A percentile compares a stretch with the other conserved stretches of the same genome.
phyloP scores from a whole-genome alignment of 2,888 invertebrate species.

The Cryptocheilus praepositus region DNA sequence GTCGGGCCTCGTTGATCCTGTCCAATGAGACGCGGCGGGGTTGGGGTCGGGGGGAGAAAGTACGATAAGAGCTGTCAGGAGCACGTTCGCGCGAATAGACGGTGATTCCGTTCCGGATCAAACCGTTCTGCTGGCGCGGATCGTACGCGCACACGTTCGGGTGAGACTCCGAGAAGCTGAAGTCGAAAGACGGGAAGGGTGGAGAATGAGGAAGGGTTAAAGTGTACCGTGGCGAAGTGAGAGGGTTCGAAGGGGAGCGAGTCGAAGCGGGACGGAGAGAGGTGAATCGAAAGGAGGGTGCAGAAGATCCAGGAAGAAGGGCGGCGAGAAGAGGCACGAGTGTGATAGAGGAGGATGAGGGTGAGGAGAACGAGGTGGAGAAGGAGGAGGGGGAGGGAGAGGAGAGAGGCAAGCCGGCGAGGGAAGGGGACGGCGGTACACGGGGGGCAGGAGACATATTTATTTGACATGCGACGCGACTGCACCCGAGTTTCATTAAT shows the following conservation, averaged over 20 bases:
- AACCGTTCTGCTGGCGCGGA: conserved; percentile 54
- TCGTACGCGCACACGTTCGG: conserved; percentile 33
- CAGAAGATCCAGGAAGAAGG: conserved; percentile 57
- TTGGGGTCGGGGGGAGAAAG: conserved; percentile 16
- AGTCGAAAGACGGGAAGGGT: conserved; percentile 35
- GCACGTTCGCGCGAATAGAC: conserved; percentile 59
- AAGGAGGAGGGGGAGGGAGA: conserved; percentile 35
- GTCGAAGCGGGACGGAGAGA: conserved; percentile 29
- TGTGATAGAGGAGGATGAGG: conserved; percentile 33
- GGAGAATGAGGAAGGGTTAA: conserved; percentile 50
- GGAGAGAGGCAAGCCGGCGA: conserved; percentile 23
- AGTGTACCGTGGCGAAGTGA: conserved; percentile 28
- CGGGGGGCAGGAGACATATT: conserved; percentile 71
- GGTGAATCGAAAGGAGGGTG: conserved; percentile 40
- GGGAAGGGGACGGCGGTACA: conserved; percentile 37
- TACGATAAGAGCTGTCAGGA: conserved; percentile 52
- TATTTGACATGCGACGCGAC: conserved; percentile 75
- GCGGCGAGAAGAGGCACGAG: conserved; percentile 50
- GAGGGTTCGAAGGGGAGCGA: conserved; percentile 39
- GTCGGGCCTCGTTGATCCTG: conserved; percentile 19
- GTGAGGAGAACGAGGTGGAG: conserved; percentile 34
- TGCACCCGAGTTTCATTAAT: conserved; percentile 75
- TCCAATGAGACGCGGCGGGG: neutral
- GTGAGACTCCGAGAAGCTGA: conserved; percentile 25
- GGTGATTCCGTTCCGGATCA: conserved; percentile 64